Percentiles rank a stretch among this genome's conserved stretches.
Evolutionary conservation across 2,888 invertebrate species (phyloP).

Genomic region (Lysandra bellargus): DNA sequence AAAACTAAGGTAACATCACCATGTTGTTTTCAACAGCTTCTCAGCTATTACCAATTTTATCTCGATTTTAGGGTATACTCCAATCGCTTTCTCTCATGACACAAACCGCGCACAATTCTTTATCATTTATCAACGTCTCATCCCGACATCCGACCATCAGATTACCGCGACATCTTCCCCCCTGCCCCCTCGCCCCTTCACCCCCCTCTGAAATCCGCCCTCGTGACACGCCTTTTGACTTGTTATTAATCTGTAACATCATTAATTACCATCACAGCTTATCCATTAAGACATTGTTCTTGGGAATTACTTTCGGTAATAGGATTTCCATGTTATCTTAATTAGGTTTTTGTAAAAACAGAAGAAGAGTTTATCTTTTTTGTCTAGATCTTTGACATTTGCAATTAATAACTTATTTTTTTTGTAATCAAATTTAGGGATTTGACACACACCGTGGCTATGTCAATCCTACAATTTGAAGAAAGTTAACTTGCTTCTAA

Average conservation of each 20-base stretch:
- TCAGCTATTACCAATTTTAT: background rate
- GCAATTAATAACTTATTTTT: background rate
- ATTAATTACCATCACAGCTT: slow-evolving; percentile 70
- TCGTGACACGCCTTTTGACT: slow-evolving; percentile 75
- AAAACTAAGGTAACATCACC: no score
- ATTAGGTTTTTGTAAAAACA: slow-evolving; percentile 20
- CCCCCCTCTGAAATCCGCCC: slow-evolving; percentile 64
- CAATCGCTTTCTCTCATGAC: slow-evolving; percentile 24
- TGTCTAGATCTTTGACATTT: background rate
- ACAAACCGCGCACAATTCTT: slow-evolving; percentile 35
- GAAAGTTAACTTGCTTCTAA: no score
- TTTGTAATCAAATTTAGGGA: no score
- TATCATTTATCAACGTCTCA: slow-evolving; percentile 68
- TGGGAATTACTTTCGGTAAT: slow-evolving; percentile 40
- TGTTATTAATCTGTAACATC: slow-evolving; percentile 67
- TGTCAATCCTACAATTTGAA: no score
- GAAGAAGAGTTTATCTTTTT: background rate
- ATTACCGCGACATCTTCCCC: slow-evolving; percentile 70
- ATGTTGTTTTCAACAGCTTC: no score
- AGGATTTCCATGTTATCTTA: slow-evolving; percentile 34
- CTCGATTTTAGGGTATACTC: background rate
- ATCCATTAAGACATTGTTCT: slow-evolving; percentile 49
- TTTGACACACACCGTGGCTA: no score
- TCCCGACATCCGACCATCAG: slow-evolving; percentile 64
- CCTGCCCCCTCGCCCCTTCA: slow-evolving; percentile 55